A percentile compares a stretch with the other conserved stretches of the same genome.
phyloP scores from a whole-genome alignment of 1,140 invertebrate species.

The Heliothis subflexa region DNA sequence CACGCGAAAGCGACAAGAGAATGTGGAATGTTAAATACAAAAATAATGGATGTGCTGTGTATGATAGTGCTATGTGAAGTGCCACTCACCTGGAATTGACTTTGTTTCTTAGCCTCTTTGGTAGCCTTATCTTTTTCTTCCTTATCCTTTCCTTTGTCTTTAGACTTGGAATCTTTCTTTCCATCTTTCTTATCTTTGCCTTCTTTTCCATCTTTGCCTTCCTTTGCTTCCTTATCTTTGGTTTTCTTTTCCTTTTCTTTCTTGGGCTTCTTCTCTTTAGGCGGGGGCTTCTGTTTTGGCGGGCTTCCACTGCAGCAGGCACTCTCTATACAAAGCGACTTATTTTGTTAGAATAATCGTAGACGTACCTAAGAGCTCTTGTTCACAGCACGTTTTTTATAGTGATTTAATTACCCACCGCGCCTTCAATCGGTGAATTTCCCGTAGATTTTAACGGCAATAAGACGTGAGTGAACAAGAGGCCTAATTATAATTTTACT shows the following conservation, averaged over 20 bases:
- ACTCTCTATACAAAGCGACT: conserved; percentile 87
- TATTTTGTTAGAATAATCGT: conserved; percentile 11
- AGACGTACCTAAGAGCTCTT: no score
- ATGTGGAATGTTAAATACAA: conserved; percentile 67
- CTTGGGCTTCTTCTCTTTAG: conserved; percentile 91
- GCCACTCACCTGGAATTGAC: conserved; percentile 87
- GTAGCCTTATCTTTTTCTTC: conserved; percentile 85
- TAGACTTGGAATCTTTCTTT: conserved; percentile 88
- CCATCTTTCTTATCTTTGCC: conserved; percentile 87
- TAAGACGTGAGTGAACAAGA: no score
- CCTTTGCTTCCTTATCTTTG: conserved; percentile 87
- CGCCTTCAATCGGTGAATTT: no score
- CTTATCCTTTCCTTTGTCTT: conserved; percentile 87
- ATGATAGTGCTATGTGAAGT: conserved; percentile 57
- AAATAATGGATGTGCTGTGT: conserved; percentile 79
- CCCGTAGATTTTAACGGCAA: no score
- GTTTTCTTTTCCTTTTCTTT: conserved; percentile 91
- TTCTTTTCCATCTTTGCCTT: conserved; percentile 85
- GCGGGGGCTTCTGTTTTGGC: conserved; percentile 89
- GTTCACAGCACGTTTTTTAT: no score
- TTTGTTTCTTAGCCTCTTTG: conserved; percentile 89
- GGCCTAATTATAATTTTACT: no score
- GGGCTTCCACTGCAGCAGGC: conserved; percentile 91
- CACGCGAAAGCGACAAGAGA: conserved; percentile 69
- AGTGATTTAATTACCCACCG: no score